Base-by-base conservation (phyloP, 2,888 invertebrate species). In the Athetis lepigone region DNA sequence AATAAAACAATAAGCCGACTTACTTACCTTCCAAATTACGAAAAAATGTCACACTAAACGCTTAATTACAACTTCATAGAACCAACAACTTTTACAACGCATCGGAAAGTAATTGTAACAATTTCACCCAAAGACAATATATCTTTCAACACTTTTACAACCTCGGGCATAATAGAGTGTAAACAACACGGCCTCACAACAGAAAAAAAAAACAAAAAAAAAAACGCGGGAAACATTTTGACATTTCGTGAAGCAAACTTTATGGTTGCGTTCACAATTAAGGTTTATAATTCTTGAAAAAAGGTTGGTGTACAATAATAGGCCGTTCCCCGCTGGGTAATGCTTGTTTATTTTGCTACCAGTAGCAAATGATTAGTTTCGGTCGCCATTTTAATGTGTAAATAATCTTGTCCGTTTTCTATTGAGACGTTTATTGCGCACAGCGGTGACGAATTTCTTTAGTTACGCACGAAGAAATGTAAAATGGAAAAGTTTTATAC, bases 321-420 rank as follows among this genome's bases (percentile, higher is more conserved):
- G 85, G 60, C 25, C 80, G 74, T 76, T 43, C 65, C 93, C 93
- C 88, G 92, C 91, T 87, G 93, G 18, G 87, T 75, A 72, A 83
- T 71, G 82, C 84, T 85, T 91, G 90, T 90, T 88, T 86, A 84
- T 87, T 79, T 78, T 69, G 88, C 87, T 88, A 89, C 92, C 93
- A 83, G 94, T 94, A 94, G 94, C 94, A 88, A 89, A 93, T 93
- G 81, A 94, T 94, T 94, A 88, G 93, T 88, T 90, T 92, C 93
- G 93, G 93, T 92, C 61, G 85, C 89, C 77, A 88, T 92, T 91
- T 76, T 80, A 84, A 85, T 85, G 88, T 90, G 90, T 93, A 92
- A 93, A 94, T 94, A 92, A 93, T 92, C 85, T 90, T 85, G 83
- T 86, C 61, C 70, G 61, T 61, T 67, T 81, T 84, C 78, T 88